phyloP scores from a whole-genome alignment of 2,888 invertebrate genomes.

The Catocala nupta region DNA sequence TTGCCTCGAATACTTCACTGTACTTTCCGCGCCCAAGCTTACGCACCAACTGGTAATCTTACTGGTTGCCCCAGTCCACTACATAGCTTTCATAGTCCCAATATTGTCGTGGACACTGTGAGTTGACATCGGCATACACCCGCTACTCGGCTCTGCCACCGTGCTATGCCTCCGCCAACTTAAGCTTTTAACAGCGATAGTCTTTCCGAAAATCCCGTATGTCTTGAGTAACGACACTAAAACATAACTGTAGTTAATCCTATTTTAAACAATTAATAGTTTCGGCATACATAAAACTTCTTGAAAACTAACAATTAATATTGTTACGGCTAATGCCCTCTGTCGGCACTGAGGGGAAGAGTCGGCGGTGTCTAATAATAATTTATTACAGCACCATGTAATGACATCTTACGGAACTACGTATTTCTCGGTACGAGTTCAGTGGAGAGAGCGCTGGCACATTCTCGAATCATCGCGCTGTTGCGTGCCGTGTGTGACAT shows the following conservation, averaged over 20 bases:
- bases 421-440: too few relatives aligned
- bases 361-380: too few relatives aligned
- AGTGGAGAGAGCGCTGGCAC: too few relatives aligned
- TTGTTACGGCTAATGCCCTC: too few relatives aligned
- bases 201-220: constrained; percentile 86
- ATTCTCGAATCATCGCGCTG: too few relatives aligned
- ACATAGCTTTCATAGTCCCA: constrained; percentile 99
- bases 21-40: constrained; percentile 99
- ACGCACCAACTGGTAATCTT: constrained; percentile 99
- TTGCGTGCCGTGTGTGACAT: too few relatives aligned
- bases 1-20: constrained; percentile 99
- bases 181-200: constrained; percentile 81
- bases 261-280: constrained; percentile 83
- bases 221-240: constrained; percentile 88
- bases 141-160: constrained; percentile 97
- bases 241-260: constrained; percentile 90
- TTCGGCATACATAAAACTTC: constrained; percentile 81
- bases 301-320: constrained; percentile 82
- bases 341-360: too few relatives aligned
- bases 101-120: constrained; percentile 99
- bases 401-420: too few relatives aligned
- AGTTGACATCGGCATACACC: constrained; percentile 99
- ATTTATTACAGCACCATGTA: too few relatives aligned
- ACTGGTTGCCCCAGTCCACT: constrained; percentile 99
- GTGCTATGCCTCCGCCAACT: constrained; percentile 82